Evolutionary conservation across 2,888 invertebrate genomes (phyloP), one percentile per base, ranked within the genome.

Genomic region (Lithophane leautieri): DNA sequence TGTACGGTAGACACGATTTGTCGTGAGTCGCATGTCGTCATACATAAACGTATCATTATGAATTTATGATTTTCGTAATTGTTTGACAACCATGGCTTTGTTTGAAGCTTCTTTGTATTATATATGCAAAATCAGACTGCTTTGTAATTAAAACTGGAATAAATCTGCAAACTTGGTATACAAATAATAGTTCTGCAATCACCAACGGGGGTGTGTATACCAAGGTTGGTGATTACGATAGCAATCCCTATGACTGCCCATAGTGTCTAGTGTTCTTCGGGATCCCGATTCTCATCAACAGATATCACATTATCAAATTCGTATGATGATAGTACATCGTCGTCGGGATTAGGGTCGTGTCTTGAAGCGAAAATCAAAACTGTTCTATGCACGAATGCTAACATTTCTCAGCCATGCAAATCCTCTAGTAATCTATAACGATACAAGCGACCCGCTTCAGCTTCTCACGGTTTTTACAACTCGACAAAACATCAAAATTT

Each of bases 21-120:
- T 84, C 82, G 84, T 82, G 82, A 80, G 76, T 65, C 50, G 22
- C 25, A 44, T 84, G 81, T 84, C 82, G 75, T 80, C 84, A 70
- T 68, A 50, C 40, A 62, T 69, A 58, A 40, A 67, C 74, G 70
- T 80, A 80, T 68, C 70, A 63, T 74, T 74, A 81, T 65, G 54
- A 47, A 79, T 80, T 69, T 84, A 80, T 84, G 74, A 63, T 72
- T 80, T 72, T 83, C 83, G 67, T 65, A 60, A 83, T 60, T n/a
- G 16, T 58, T 68, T 72, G 78, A 60, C 65, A 42, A 34, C 65
- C 25, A 42, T 65, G 76, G 79, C 28, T 81, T 77, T 70, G 54
- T 54, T 42, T 69, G 14, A 28, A 78, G 52, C 44, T 40, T 25
- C 47, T 78, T 70, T 78, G 69, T 69, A n/a, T 70, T 40, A n/a